Evolutionary conservation across 1,140 invertebrate genomes (phyloP).

Genomic region (Drosophila parvula): DNA sequence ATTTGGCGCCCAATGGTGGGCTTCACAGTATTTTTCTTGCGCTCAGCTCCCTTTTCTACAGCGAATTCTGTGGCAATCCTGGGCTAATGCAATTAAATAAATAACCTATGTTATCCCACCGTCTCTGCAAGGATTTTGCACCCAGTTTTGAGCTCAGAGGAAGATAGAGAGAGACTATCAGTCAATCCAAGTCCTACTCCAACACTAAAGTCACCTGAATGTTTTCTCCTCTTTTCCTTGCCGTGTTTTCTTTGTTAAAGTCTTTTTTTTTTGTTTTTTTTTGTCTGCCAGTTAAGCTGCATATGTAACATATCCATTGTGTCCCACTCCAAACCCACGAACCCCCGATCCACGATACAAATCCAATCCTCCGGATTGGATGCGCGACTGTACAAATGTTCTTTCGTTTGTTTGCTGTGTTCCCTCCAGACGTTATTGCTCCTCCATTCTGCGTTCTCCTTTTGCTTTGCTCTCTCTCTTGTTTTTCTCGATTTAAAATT

Average conservation of each 20-base stretch:
- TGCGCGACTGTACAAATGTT: slow-evolving; percentile 50
- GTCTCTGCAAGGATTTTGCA: slow-evolving; percentile 20
- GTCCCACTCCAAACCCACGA: neutral
- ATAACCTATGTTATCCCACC: neutral
- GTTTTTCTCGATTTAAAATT: slow-evolving; percentile 4
- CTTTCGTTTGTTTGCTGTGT: slow-evolving; percentile 51
- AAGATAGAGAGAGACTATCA: slow-evolving; percentile 3
- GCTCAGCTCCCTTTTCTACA: neutral
- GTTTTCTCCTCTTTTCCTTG: slow-evolving; percentile 10
- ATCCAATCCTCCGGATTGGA: slow-evolving; percentile 10
- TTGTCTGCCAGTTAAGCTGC: slow-evolving; percentile 18
- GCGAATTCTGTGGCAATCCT: neutral
- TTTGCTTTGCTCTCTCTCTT: slow-evolving; percentile 44
- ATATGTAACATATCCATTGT: slow-evolving; percentile 24
- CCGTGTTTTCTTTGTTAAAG: slow-evolving; percentile 15
- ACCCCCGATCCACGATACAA: slow-evolving; percentile 2
- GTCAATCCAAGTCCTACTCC: slow-evolving; percentile 2
- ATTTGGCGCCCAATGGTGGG: neutral
- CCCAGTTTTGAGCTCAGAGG: slow-evolving; percentile 10
- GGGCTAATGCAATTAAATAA: too few relatives aligned
- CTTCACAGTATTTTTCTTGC: neutral
- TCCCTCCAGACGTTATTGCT: slow-evolving; percentile 2
- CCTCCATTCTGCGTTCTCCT: slow-evolving; percentile 2
- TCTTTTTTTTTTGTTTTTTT: neutral
- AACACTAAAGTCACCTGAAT: slow-evolving; percentile 2